These are phyloP conservation scores for Caenorhabditis remanei DNA, from an alignment of 1,140 invertebrate species.

Conservation along the genomic window DNA sequence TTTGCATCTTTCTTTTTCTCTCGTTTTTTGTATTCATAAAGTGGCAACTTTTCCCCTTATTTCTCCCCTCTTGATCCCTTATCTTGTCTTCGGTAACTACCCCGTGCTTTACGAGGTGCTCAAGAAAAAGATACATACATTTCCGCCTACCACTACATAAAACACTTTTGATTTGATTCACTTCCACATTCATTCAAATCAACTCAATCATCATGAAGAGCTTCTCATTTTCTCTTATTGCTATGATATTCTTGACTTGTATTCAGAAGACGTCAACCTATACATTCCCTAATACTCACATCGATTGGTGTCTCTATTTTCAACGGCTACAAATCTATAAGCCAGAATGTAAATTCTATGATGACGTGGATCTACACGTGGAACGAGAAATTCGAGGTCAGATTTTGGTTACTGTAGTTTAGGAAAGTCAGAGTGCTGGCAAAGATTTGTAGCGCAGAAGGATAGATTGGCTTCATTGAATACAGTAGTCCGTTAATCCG, in stretches of 20 bases:
- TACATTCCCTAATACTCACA: constrained; percentile 11
- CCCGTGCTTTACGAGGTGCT: constrained; percentile 42
- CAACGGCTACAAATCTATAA: constrained; percentile 42
- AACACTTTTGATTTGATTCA: neutral
- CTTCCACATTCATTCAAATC: constrained; percentile 25
- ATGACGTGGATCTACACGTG: constrained; percentile 18
- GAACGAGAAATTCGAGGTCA: constrained; percentile 15
- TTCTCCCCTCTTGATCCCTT: constrained; percentile 15
- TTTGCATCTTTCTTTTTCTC: constrained; percentile 31
- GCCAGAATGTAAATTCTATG: constrained; percentile 49
- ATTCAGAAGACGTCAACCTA: constrained; percentile 18
- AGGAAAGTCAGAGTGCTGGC: no score
- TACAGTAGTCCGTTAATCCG: no score
- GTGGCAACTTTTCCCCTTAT: neutral
- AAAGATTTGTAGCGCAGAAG: no score
- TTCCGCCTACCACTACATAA: no score
- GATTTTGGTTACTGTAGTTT: neutral
- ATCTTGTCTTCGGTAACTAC: neutral
- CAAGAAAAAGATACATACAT: neutral
- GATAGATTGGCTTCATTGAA: no score
- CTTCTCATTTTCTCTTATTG: neutral
- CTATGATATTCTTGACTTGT: neutral
- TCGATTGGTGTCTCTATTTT: constrained; percentile 42
- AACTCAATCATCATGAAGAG: neutral
- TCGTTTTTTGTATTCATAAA: neutral